phyloP scores from a whole-genome alignment of 2,888 invertebrate genomes.

The Thalpophila matura region DNA sequence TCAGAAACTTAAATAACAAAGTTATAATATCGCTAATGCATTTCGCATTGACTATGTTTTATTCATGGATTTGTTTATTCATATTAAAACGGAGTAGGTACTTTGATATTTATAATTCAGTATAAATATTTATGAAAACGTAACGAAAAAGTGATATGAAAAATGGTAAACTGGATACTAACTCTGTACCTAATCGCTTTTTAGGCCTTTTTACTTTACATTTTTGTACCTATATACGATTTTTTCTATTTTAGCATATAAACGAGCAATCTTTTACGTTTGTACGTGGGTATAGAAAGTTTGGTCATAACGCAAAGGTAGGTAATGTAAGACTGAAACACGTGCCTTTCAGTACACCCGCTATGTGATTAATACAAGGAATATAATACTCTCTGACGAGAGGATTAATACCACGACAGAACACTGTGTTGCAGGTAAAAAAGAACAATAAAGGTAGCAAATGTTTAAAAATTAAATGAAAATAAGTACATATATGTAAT shows the following conservation, averaged over 20 bases:
- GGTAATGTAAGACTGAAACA: neutral
- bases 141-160: conserved; percentile 14
- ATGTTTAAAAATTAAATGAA: too few species aligned
- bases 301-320: neutral
- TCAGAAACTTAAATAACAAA: conserved; percentile 13
- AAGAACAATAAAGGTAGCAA: too few species aligned
- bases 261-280: conserved; percentile 21
- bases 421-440: neutral
- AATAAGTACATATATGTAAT: too few species aligned
- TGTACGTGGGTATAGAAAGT: conserved; percentile 10
- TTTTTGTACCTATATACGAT: conserved; percentile 1
- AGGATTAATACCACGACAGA: conserved; percentile 2
- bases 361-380: conserved; percentile 14
- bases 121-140: conserved; percentile 40
- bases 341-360: neutral
- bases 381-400: too few species aligned
- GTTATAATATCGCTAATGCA: conserved; percentile 36
- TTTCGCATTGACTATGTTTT: conserved; percentile 31
- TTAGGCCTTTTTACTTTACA: conserved; percentile 9
- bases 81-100: conserved; percentile 43
- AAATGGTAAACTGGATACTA: neutral
- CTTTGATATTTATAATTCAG: conserved; percentile 29
- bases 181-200: conserved; percentile 8
- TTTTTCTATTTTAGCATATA: conserved; percentile 27
- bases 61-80: conserved; percentile 36